Base-by-base conservation (phyloP, 2,113 vertebrate genomes). In the Asarcornis scutulata region DNA sequence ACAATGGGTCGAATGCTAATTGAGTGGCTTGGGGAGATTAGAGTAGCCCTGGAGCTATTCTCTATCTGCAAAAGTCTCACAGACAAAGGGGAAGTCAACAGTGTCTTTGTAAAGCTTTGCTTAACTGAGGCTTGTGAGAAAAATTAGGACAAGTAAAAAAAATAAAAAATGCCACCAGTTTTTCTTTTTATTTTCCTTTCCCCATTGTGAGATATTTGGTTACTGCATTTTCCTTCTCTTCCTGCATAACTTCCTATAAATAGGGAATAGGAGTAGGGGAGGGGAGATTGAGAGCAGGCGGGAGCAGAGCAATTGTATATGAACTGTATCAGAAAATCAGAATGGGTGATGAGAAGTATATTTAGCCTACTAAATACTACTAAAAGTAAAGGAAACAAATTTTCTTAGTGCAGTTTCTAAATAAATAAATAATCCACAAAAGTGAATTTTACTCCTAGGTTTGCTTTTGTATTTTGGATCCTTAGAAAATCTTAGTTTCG, bases 1-100 rank as follows among this genome's bases (percentile, higher is more conserved):
- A 98, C 96, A 97, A 98, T 97, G 95, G 96, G 96, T 97, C 91
- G 76, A 97, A 97, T 96, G 97, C 93, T 98, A 98, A 98, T 98
- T 97, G 96, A 72, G 92, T 96, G 94, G 95, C 92, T 96, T 96
- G 97, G 94, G 91, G 95, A 97, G 96, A 97, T 97, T 96, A 98
- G 84, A 97, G 94, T 86, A 97, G 91, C 96, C 97, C 97, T 95
- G 96, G 91, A 97, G 97, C 97, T 94, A 94, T 96, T 97, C 91
- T 96, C 88, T 97, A 91, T 97, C 92, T 97, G 95, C 74, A 86
- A 82, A 96, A 94, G 88, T 94, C 93, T 97, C 94, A 88, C 91
- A 91, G 88, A 95, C 92, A 96, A 96, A 91, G 84, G 64, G 38
- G 77, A 88, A 96, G 85, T 96, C 91, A 96, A 93, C 80, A 72